phyloP scores from a whole-genome alignment of 2,113 vertebrate species.

The Prochilodus magdalenae region DNA sequence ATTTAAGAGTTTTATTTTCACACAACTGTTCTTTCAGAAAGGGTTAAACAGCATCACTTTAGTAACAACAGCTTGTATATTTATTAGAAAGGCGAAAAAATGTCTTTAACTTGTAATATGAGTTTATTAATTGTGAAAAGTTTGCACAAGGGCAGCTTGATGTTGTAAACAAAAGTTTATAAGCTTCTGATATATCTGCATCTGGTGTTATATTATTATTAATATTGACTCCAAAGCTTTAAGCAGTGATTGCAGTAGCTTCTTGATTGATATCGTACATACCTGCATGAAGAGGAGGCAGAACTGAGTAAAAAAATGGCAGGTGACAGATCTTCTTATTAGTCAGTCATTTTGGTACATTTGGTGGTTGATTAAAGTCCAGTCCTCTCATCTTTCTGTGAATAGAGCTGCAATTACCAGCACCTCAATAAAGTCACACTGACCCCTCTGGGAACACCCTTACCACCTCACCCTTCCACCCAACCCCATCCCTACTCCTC shows the following conservation, averaged over 20 bases:
- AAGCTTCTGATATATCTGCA: no score
- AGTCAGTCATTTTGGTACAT: constrained; percentile 15
- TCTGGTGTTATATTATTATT: neutral
- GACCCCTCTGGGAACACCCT: constrained; percentile 60
- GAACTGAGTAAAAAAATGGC: constrained; percentile 25
- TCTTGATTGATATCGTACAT: neutral
- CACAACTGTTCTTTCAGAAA: no score
- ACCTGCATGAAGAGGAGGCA: constrained; percentile 11
- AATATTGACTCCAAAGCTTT: neutral
- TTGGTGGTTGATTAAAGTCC: constrained; percentile 63
- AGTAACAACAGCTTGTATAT: no score
- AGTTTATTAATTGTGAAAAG: no score
- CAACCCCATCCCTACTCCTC: constrained; percentile 42
- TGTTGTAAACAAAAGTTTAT: no score
- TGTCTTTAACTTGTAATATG: no score
- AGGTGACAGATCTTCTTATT: constrained; percentile 29
- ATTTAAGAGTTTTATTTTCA: no score
- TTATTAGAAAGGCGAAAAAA: no score
- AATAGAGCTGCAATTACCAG: constrained; percentile 68
- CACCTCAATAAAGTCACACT: constrained; percentile 63
- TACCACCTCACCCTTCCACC: no score
- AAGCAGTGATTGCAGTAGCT: neutral
- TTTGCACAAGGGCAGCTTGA: no score
- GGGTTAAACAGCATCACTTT: no score
- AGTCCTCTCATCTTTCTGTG: constrained; percentile 60